These are phyloP conservation scores for Trididemnum clinides DNA, from an alignment of 23 tunicate species.

Conservation along the genomic window DNA sequence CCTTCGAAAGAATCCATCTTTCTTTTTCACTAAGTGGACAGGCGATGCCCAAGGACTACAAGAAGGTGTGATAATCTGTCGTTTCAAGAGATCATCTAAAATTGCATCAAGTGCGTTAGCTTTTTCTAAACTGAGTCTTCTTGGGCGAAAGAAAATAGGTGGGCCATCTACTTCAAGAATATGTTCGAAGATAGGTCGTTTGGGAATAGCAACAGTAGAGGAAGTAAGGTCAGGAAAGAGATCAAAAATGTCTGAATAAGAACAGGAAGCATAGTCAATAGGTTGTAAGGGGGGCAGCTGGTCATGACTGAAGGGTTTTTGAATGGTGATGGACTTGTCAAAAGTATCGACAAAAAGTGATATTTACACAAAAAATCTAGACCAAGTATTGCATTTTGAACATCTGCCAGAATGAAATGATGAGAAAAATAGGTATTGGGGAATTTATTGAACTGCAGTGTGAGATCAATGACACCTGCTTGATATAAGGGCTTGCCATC, in stretches of 20 bases:
- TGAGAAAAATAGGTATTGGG: neutral
- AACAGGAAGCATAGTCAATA: neutral
- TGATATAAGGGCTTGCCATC: conserved; percentile 2
- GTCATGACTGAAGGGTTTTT: neutral
- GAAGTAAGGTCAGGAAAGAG: conserved; percentile 8
- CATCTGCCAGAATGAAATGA: neutral
- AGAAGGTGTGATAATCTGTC: conserved; percentile 1
- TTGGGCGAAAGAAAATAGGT: neutral
- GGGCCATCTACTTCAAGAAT: conserved; percentile 14
- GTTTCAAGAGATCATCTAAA: conserved; percentile 4
- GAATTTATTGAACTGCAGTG: neutral
- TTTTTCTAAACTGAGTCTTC: neutral
- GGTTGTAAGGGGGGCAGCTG: neutral
- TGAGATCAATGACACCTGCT: neutral
- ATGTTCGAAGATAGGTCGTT: neutral
- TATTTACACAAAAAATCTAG: conserved; percentile 4
- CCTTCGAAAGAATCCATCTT: neutral
- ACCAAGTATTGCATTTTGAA: conserved; percentile 3
- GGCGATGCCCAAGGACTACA: conserved; percentile 15
- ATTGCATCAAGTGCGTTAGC: neutral
- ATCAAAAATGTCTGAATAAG: neutral
- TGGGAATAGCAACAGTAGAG: neutral
- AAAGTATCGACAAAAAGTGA: neutral
- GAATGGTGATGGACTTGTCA: neutral
- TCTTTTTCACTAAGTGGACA: conserved; percentile 13